These are phyloP conservation scores for Drosophila varians DNA, from an alignment of 1,140 invertebrate species.

Conservation along the genomic window DNA sequence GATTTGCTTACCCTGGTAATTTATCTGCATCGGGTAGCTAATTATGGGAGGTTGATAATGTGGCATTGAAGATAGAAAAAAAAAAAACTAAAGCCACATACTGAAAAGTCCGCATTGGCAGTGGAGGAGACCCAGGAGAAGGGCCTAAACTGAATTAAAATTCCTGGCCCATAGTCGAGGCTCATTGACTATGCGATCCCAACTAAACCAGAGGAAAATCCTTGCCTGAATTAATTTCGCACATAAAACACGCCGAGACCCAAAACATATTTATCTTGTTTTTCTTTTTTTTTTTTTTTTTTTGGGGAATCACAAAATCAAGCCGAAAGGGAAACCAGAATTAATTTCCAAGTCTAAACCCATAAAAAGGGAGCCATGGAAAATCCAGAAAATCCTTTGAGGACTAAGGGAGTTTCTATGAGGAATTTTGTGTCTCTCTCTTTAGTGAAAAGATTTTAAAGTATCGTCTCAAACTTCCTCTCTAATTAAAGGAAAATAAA, in stretches of 20 bases:
- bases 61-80: constrained; percentile 2
- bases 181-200: constrained; percentile 40
- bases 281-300: constrained; percentile 5
- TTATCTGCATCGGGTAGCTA: constrained; percentile 48
- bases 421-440: too few relatives aligned
- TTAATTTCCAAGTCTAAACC: constrained; percentile 51
- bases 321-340: constrained; percentile 30
- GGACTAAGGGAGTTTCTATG: constrained; percentile 6
- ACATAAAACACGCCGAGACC: constrained; percentile 39
- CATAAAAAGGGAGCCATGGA: constrained; percentile 21
- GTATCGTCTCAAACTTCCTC: neutral
- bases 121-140: neutral
- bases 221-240: constrained; percentile 40
- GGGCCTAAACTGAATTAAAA: constrained; percentile 38
- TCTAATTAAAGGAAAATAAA: constrained; percentile 32
- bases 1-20: constrained; percentile 53
- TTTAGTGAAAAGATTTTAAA: neutral
- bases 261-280: constrained; percentile 25
- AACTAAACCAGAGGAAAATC: constrained; percentile 39
- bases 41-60: constrained; percentile 26
- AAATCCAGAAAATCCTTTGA: constrained; percentile 43
- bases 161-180: constrained; percentile 10
- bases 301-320: constrained; percentile 46
- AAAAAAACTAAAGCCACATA: neutral
- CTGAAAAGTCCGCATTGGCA: too few relatives aligned